phyloP scores from a whole-genome alignment of 2,113 vertebrate genomes.

The Delphinapterus leucas region DNA sequence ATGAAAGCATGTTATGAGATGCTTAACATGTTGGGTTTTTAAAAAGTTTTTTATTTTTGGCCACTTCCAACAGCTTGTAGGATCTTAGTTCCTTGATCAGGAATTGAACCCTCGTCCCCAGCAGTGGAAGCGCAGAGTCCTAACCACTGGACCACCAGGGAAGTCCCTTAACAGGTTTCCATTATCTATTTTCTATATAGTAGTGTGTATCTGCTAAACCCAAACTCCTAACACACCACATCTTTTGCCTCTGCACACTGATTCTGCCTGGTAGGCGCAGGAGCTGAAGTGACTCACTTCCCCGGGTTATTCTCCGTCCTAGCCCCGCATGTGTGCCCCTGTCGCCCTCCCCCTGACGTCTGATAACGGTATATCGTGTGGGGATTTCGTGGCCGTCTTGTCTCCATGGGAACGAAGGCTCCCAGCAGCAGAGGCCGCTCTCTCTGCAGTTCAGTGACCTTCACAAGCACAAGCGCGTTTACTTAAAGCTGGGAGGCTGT shows the following conservation, averaged over 20 bases:
- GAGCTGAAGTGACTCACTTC: not conserved
- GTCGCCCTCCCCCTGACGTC: rapidly evolving
- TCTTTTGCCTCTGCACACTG: not conserved
- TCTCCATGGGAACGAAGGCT: not conserved
- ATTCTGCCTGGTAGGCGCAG: not conserved
- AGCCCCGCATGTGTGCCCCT: not conserved
- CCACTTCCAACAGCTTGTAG: too few species aligned
- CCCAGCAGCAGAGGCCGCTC: rapidly evolving
- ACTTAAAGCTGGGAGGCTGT: not conserved
- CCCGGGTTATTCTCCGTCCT: not conserved
- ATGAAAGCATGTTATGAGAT: not conserved
- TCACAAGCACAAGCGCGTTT: not conserved
- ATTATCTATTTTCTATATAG: not conserved
- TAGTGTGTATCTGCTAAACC: not conserved
- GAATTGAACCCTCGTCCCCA: too few species aligned
- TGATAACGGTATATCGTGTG: too few species aligned
- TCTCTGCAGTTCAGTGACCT: too few species aligned
- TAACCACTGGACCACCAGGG: too few species aligned
- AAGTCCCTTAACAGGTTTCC: not conserved
- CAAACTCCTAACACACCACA: not conserved
- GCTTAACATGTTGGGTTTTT: not conserved
- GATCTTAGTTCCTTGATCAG: too few species aligned
- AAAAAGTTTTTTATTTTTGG: too few species aligned
- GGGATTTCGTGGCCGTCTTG: rapidly evolving
- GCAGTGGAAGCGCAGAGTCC: too few species aligned